Conservation (phyloP, 2,888 invertebrate genomes). For the Nymphalis urticae region DNA sequence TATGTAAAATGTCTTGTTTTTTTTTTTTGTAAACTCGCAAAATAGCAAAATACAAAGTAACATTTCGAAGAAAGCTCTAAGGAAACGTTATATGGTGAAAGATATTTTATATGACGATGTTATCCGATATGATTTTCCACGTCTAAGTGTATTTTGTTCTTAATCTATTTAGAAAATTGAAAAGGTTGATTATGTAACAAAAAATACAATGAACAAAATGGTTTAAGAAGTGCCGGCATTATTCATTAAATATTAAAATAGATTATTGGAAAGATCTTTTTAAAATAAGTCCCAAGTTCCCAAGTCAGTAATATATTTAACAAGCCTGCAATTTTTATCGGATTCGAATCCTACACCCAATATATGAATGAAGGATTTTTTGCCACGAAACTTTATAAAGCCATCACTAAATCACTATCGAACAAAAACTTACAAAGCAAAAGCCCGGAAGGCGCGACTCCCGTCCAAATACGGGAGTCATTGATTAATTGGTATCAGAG, state of each 20-base stretch:
- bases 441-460: conserved; percentile 45
- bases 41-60: conserved; percentile 8
- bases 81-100: not conserved
- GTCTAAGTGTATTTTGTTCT: not conserved
- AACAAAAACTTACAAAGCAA: conserved; percentile 43
- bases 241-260: too few relatives aligned
- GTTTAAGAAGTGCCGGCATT: too few relatives aligned
- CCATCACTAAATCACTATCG: conserved; percentile 40
- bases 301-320: conserved; percentile 10
- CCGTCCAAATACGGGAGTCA: conserved; percentile 56
- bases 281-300: too few relatives aligned
- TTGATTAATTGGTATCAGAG: conserved; percentile 72
- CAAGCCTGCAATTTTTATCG: conserved; percentile 19
- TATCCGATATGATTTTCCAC: not conserved
- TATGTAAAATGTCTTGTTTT: conserved; percentile 6
- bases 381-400: conserved; percentile 35
- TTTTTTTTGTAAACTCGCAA: not conserved
- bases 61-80: conserved; percentile 1
- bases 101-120: not conserved
- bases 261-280: too few relatives aligned
- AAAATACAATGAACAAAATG: too few relatives aligned
- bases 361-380: conserved; percentile 21
- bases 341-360: conserved; percentile 16
- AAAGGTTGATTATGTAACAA: too few relatives aligned
- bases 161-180: not conserved